These are phyloP conservation scores for Camelus dromedarius DNA, from an alignment of 2,113 vertebrate genomes.

Conservation along the genomic window DNA sequence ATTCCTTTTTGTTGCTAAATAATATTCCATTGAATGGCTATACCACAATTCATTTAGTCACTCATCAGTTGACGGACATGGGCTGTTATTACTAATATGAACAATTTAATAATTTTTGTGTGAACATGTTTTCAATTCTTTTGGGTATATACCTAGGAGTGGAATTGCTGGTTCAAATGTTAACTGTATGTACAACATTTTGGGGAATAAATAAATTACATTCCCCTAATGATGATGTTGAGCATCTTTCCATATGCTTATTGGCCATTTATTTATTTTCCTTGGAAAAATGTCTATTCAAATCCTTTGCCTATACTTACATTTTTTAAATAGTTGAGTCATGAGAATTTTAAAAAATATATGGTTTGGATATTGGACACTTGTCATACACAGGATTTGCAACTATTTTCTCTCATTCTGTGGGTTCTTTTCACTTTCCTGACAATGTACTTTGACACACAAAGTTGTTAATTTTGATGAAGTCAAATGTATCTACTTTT, in stretches of 20 bases:
- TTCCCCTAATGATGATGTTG: neutral
- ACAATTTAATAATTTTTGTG: neutral
- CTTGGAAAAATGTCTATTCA: neutral
- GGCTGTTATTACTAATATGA: neutral
- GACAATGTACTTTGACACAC: neutral
- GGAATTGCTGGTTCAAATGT: neutral
- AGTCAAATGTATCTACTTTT: neutral
- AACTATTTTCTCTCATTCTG: conserved; percentile 9
- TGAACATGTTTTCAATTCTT: conserved; percentile 5
- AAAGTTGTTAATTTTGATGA: neutral
- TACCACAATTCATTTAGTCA: neutral
- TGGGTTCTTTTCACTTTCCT: neutral
- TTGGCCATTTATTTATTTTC: neutral
- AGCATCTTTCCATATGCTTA: neutral
- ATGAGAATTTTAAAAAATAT: neutral
- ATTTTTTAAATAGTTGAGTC: neutral
- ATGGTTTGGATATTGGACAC: neutral
- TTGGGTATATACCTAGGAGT: neutral
- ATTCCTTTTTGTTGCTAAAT: neutral
- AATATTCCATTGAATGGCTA: neutral
- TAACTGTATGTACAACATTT: neutral
- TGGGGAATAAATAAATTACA: neutral
- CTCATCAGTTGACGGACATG: neutral
- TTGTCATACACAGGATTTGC: neutral
- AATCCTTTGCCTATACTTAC: neutral